Percentiles rank a stretch among this genome's conserved stretches.
Evolutionary conservation across 2,113 vertebrate genomes (phyloP).

Genomic region (Maccullochella peelii): DNA sequence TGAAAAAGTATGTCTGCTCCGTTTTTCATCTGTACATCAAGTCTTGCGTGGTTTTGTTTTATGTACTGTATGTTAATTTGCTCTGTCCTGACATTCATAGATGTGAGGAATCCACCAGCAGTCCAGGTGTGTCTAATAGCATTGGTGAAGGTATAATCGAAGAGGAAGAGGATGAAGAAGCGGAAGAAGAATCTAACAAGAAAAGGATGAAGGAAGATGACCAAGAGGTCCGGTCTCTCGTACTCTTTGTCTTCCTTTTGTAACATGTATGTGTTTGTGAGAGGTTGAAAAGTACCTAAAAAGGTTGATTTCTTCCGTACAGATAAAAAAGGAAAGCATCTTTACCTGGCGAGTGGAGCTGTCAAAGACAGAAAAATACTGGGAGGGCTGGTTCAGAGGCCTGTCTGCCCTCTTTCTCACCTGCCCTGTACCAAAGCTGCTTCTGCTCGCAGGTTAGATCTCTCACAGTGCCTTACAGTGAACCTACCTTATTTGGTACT

Average conservation of each 20-base stretch:
- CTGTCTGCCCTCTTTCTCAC: constrained; percentile 96
- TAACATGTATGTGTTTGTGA: background rate
- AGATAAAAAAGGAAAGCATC: constrained; percentile 93
- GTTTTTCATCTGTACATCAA: background rate
- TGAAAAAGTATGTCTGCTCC: constrained; percentile 91
- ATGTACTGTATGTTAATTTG: background rate
- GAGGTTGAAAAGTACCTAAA: background rate
- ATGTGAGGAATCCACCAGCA: constrained; percentile 89
- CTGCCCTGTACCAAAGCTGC: constrained; percentile 93
- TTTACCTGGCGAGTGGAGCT: constrained; percentile 98
- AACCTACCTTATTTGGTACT: background rate
- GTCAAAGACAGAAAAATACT: constrained; percentile 97
- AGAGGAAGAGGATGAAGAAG: constrained; percentile 93
- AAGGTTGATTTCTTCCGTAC: constrained; percentile 27
- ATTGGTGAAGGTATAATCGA: constrained; percentile 95
- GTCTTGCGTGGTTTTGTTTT: background rate
- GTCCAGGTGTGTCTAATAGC: constrained; percentile 89
- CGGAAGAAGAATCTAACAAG: constrained; percentile 88
- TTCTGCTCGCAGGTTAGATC: constrained; percentile 92
- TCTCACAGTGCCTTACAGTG: background rate
- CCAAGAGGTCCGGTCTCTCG: constrained; percentile 85
- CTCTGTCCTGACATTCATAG: constrained; percentile 74
- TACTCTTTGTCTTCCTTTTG: background rate
- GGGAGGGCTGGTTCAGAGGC: constrained; percentile 98
- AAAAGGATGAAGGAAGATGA: constrained; percentile 97